Evolutionary conservation across 2,797 vertebrate species (phyloP), one percentile per base, ranked within the genome.

Genomic region (Scolopax rusticola): DNA sequence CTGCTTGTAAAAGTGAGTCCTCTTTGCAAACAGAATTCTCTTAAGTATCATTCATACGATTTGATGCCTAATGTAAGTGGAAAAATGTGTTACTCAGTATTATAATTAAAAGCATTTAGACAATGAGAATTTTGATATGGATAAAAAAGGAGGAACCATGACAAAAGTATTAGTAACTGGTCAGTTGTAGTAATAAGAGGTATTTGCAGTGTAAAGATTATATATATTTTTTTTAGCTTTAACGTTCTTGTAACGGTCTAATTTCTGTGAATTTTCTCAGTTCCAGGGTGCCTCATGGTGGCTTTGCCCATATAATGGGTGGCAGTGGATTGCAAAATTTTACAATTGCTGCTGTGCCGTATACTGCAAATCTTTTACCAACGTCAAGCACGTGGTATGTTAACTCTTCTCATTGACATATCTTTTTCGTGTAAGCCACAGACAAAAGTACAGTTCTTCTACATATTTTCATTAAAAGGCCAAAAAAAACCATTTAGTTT

Each of bases 281-380:
- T 98, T 99, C 99, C 77, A 99, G 99, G 90, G 99, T 99, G 85
- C 99, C 99, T 85, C 99, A 99, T 88, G 99, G 99, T 61, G 99
- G 99, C 59, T 99, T 99, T 97, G 99, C 99, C 65, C 99, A 98
- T 90, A 98, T 99, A 94, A 99, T 99, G 99, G 99, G 99, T 77
- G 99, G 99, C 83, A 99, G 99, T 6, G 99, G 99, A 91, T 97
- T 99, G 95, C 99, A 99, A 91, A 99, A 99, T 97, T 99, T 99
- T 90, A 99, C 99, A 23, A 98, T 99, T 48, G 98, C 99, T 97
- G 99, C 99, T 68, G 99, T 99, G 89, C 99, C 99, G 1, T 99
- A 99, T 95, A 99, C 99, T 90, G 98, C 98, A 93, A 99, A 99
- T 98, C 98, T 99, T 57, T 98, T 99, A 91, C 99, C 99, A 81